A percentile compares a stretch with the other conserved stretches of the same genome.
Conservation (phyloP, 1,140 invertebrate genomes). For the Drosophila gunungcola region DNA sequence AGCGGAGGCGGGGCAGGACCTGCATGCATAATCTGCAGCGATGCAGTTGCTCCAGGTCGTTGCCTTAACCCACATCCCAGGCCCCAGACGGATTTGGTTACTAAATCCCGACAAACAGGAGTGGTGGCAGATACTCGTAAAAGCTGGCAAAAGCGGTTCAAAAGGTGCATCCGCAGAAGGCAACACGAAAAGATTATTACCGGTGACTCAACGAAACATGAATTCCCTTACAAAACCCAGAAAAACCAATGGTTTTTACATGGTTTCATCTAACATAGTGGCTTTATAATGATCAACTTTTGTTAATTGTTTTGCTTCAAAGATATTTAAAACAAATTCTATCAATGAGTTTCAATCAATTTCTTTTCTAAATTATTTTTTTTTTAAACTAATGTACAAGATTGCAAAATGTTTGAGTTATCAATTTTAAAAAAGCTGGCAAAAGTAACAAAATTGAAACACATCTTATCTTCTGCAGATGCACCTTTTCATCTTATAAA, state of each 20-base stretch:
- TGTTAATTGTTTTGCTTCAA: no score
- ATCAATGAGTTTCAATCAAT: no score
- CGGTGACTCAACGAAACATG: constrained; percentile 1
- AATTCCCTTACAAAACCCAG: constrained; percentile 7
- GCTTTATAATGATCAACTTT: no score
- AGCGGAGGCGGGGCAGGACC: constrained; percentile 1
- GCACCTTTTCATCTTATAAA: no score
- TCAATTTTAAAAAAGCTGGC: no score
- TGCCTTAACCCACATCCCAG: constrained; percentile 56
- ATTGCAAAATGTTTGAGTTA: no score
- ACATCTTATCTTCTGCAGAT: no score
- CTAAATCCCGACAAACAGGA: constrained; percentile 10
- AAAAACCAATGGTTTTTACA: not conserved
- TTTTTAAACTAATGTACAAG: no score
- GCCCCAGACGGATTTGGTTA: constrained; percentile 37
- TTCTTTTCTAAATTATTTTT: no score
- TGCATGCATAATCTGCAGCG: constrained; percentile 44
- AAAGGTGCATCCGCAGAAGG: constrained; percentile 31
- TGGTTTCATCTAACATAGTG: no score
- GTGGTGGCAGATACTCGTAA: constrained; percentile 1
- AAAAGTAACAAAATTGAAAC: no score
- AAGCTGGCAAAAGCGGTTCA: constrained; percentile 38
- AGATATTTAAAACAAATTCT: no score
- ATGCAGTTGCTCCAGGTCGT: constrained; percentile 42
- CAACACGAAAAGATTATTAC: constrained; percentile 27